phyloP scores from a whole-genome alignment of 1,140 invertebrate species.

The Scaptomyza montana region DNA sequence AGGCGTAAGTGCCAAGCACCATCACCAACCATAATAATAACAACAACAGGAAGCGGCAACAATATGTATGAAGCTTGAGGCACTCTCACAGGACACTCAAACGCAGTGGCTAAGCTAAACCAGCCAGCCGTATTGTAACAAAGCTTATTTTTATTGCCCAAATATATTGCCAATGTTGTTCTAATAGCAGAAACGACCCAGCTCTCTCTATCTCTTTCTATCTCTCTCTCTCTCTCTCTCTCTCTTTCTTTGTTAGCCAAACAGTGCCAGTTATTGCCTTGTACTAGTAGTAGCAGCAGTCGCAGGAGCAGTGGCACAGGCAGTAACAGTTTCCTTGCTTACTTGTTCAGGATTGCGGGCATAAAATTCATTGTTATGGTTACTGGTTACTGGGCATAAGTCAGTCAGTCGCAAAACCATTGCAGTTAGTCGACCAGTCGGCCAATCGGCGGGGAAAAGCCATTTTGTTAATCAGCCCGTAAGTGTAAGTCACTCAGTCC shows the following conservation, averaged over 20 bases:
- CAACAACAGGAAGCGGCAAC: slow-evolving; percentile 19
- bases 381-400: slow-evolving; percentile 78
- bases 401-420: slow-evolving; percentile 63
- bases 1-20: slow-evolving; percentile 77
- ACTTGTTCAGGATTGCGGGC: slow-evolving; percentile 37
- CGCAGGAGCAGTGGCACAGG: slow-evolving; percentile 3
- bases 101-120: slow-evolving; percentile 2
- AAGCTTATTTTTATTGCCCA: slow-evolving; percentile 81
- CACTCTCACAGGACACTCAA: slow-evolving; percentile 38
- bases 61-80: slow-evolving; percentile 32
- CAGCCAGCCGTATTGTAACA: slow-evolving; percentile 58
- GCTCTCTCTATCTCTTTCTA: slow-evolving; percentile 1
- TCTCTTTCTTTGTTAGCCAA: background rate
- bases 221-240: slow-evolving; percentile 1
- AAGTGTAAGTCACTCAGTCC: slow-evolving; percentile 67
- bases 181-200: slow-evolving; percentile 78
- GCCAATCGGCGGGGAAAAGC: slow-evolving; percentile 15
- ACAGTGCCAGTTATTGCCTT: slow-evolving; percentile 39
- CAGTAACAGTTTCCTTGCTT: slow-evolving; percentile 23
- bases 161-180: slow-evolving; percentile 81
- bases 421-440: slow-evolving; percentile 24
- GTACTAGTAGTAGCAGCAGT: slow-evolving; percentile 26
- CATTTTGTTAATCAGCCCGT: slow-evolving; percentile 76
- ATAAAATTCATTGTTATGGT: slow-evolving; percentile 82
- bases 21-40: slow-evolving; percentile 67